phyloP scores from a whole-genome alignment of 2,113 vertebrate species.

The Hoplias malabaricus region DNA sequence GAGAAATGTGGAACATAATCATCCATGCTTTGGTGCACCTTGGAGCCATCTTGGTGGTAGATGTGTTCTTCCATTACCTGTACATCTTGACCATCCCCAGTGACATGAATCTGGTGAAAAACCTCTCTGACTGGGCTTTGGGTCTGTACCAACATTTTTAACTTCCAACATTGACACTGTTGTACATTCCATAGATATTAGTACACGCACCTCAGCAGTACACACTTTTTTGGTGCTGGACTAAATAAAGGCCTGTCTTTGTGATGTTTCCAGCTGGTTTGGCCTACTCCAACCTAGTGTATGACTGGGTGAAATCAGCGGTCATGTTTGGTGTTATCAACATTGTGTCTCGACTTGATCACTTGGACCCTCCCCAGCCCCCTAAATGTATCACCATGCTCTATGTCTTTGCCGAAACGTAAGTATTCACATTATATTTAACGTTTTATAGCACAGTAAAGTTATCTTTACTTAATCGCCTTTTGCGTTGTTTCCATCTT shows the following conservation, averaged over 20 bases:
- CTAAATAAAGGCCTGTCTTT: background rate
- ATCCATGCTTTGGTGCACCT: conserved; percentile 79
- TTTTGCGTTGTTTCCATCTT: conserved; percentile 45
- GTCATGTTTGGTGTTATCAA: conserved; percentile 94
- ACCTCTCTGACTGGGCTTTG: conserved; percentile 88
- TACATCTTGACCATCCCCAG: conserved; percentile 95
- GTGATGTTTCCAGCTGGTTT: conserved; percentile 79
- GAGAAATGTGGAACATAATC: conserved; percentile 87
- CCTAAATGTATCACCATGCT: conserved; percentile 98
- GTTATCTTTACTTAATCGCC: background rate
- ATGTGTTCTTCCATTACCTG: conserved; percentile 93
- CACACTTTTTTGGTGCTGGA: background rate
- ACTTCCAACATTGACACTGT: too few relatives aligned
- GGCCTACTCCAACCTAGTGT: conserved; percentile 95
- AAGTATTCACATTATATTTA: conserved; percentile 59
- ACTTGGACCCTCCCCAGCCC: conserved; percentile 90
- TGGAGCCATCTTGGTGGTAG: conserved; percentile 79
- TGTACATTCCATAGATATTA: background rate
- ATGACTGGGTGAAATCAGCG: conserved; percentile 95
- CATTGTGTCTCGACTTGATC: conserved; percentile 89
- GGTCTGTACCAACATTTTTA: too few relatives aligned
- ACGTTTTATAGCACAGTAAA: background rate
- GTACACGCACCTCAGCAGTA: background rate
- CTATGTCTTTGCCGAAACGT: conserved; percentile 97
- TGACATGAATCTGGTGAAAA: conserved; percentile 84